Base-by-base conservation (phyloP, 92 coral and sea anemone genomes). In the Epizoanthus scotinus region DNA sequence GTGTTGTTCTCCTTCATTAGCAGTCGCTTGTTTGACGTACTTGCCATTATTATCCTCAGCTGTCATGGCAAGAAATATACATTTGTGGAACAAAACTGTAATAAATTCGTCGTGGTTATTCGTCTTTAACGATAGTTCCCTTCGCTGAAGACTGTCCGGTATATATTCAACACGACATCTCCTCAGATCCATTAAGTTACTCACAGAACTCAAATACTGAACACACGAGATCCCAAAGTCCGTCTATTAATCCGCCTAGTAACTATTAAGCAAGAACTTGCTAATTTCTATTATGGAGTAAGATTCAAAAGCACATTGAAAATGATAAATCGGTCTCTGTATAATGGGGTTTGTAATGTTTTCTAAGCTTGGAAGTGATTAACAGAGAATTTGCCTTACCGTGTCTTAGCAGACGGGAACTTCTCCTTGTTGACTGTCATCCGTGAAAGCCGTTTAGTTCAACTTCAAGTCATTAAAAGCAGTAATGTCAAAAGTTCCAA, bases 41-140 rank as follows among this genome's bases (percentile, higher is more conserved):
- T 14, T 21, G 25, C 50, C 54, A 75, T 75, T 47, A 58, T 75
- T 59, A 40, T 44, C 54, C 40, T 60, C 68, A 75, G 40, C 31
- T 64, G 69, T 38, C 69, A 12, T 25, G 17, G 29, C 69, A 64
- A 64, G 28, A 29, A 34, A 64, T 8, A 9, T 0, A 64, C 40
- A 64, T 15, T 29, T 20, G 21, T 13, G 2, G 0, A 1, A 38
- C 69, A 44, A 8, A 44, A 44, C 12, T 64, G 10, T 64, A 17
- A 63, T 63, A 10, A 63, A n/a, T 29, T 19, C 22, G 9, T 64
- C 29, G 5, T 1, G 15, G 26, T 0, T 34, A 12, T 64, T 64
- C 36, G n/a, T 8, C 29, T 27, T 17, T 29, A 5, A 25, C 67
- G 19, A 27, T 28, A 63, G 27, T 14, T 8, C 67, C 14, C 31